Base-by-base conservation (phyloP, 2,113 vertebrate genomes). In the Cryptotis parvus region DNA sequence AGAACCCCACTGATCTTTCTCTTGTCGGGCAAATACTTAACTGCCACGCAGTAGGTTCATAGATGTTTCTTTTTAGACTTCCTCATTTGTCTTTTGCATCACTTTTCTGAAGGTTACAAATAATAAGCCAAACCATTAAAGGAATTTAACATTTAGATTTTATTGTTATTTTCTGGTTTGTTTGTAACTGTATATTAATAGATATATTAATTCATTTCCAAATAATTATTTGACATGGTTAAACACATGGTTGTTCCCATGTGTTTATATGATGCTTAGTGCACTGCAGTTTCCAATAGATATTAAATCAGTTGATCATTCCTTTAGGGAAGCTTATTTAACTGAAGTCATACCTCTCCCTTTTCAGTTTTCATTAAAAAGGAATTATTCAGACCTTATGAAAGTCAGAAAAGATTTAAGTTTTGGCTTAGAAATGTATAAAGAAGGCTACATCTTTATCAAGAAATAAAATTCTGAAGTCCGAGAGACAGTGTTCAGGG, bases 271-370 rank as follows among this genome's bases (percentile, higher is more conserved):
- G 41, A 63, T 84, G 9, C 80, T 82, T 75, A 75, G 26, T 85
- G 52, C 68, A 74, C 91, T 84, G 29, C 85, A 66, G 31, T 92
- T 87, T 92, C 88, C 78, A 78, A 93, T 94, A 93, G 91, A 93
- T 95, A 93, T 84, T 94, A 87, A 89, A 90, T 94, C 31, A 93
- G 49, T 45, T 76, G 90, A 43, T 76, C 52, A 93, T 39, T 93
- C 45, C 39, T 91, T 88, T 95, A 49, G 69, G 45, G 58, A 92
- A 90, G 72, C 91, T 91, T 93, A 95, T 95, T 93, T 93, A 86
- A 24, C 68, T 69, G 52, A 82, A 93, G 75, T 75, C 76, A 84
- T 89, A 39, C n/a, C 29, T 95, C 85, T 81, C 92, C 66, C 39
- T 84, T 26, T 20, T 85, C 74, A 27, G 39, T 82, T 93, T 92